A percentile compares a stretch with the other conserved stretches of the same genome.
Conservation (phyloP, 2,797 vertebrate species). For the Cetoscarus ocellatus region DNA sequence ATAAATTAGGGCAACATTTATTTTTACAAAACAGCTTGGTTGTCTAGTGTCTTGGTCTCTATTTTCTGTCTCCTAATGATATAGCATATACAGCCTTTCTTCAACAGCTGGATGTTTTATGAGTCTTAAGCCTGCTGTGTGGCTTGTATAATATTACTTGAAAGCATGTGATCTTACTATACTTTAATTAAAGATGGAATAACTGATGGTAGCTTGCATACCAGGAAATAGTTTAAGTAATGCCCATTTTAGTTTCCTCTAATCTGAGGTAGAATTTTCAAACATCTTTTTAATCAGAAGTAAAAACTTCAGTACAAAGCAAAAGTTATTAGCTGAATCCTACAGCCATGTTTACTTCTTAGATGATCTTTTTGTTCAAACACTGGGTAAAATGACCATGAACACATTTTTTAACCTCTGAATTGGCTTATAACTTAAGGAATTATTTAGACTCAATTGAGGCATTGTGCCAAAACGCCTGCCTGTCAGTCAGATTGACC, state of each 20-base stretch:
- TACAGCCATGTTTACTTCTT: not conserved
- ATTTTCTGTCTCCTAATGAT: constrained; percentile 12
- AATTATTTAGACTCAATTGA: no score
- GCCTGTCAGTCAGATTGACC: no score
- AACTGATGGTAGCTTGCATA: not conserved
- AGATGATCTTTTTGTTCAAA: no score
- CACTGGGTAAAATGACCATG: no score
- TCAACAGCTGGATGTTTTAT: not conserved
- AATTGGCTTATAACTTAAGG: no score
- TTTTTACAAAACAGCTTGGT: constrained; percentile 1
- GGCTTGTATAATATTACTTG: not conserved
- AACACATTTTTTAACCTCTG: no score
- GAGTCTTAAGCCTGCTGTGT: not conserved
- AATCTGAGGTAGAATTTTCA: not conserved
- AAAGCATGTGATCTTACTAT: not conserved
- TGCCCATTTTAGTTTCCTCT: not conserved
- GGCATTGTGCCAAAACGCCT: no score
- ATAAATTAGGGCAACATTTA: no score
- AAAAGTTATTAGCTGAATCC: not conserved
- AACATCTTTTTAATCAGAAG: not conserved
- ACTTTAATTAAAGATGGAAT: not conserved
- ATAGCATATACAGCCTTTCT: constrained; percentile 1
- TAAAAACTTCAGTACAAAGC: not conserved
- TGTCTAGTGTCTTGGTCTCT: not conserved
- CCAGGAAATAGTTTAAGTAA: not conserved